Evolutionary conservation across 2,888 invertebrate species (phyloP).

Genomic region (Trissolcus brochymenae): DNA sequence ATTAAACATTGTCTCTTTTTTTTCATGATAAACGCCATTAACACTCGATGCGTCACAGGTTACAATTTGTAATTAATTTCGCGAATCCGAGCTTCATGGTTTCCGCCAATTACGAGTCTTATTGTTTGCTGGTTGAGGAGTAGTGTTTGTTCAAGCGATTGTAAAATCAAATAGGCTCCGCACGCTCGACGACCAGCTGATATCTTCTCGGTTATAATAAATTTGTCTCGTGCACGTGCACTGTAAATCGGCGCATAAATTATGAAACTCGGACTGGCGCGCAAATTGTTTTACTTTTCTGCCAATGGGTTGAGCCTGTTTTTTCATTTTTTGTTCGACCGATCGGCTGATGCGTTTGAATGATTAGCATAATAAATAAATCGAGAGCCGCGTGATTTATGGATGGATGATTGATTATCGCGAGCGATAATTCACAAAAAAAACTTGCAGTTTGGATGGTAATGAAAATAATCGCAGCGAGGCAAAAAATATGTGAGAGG

Average conservation of each 20-base stretch:
- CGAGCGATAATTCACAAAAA: slow-evolving; percentile 21
- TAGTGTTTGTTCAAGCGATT: slow-evolving; percentile 1
- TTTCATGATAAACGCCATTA: slow-evolving; percentile 22
- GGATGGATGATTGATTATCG: slow-evolving; percentile 31
- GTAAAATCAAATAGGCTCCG: slow-evolving; percentile 1
- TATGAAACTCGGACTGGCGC: slow-evolving; percentile 19
- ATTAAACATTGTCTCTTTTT: slow-evolving; percentile 8
- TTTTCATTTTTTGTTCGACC: slow-evolving; percentile 11
- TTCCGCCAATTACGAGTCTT: slow-evolving; percentile 12
- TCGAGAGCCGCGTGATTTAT: slow-evolving; percentile 23
- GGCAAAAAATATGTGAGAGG: slow-evolving; percentile 7
- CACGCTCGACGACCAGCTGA: neutral
- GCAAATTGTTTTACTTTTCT: slow-evolving; percentile 36
- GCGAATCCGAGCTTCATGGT: slow-evolving; percentile 23
- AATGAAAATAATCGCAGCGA: slow-evolving; percentile 35
- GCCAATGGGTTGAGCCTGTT: slow-evolving; percentile 15
- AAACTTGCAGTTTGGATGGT: slow-evolving; percentile 21
- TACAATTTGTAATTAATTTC: slow-evolving; percentile 43
- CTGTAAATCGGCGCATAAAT: slow-evolving; percentile 26
- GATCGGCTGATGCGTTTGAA: slow-evolving; percentile 10
- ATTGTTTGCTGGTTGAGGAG: slow-evolving; percentile 3
- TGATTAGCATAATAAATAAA: slow-evolving; percentile 36
- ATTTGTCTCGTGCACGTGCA: slow-evolving; percentile 25
- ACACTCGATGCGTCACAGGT: slow-evolving; percentile 38
- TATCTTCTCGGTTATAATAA: slow-evolving; percentile 1